These are phyloP conservation scores for Drosophila elegans DNA, from an alignment of 1,140 invertebrate species.

Conservation along the genomic window DNA sequence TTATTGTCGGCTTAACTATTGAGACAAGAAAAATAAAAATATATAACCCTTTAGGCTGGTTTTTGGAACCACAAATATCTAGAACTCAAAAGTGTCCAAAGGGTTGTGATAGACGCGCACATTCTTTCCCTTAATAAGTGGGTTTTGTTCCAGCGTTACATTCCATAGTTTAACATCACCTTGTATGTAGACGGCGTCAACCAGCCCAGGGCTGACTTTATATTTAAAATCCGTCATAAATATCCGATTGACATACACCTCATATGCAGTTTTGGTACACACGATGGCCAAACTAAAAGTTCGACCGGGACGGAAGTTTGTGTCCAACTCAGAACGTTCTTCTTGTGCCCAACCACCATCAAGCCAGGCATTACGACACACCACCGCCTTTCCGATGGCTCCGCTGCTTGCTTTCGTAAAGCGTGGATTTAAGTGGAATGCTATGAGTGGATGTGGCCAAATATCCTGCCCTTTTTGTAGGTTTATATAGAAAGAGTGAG, in stretches of 20 bases:
- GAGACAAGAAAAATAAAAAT: slow-evolving; percentile 15
- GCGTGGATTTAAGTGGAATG: slow-evolving; percentile 88
- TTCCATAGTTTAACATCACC: slow-evolving; percentile 85
- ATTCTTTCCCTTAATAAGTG: slow-evolving; percentile 55
- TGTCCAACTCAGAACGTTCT: slow-evolving; percentile 84
- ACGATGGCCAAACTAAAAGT: slow-evolving; percentile 84
- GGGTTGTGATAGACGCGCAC: slow-evolving; percentile 75
- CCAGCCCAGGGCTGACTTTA: slow-evolving; percentile 60
- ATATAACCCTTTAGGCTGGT: slow-evolving; percentile 1
- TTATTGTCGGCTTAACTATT: slow-evolving; percentile 65
- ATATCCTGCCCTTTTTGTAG: slow-evolving; percentile 87
- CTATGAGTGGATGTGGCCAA: slow-evolving; percentile 88
- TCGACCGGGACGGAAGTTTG: slow-evolving; percentile 85
- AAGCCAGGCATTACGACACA: slow-evolving; percentile 86
- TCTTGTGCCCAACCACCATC: slow-evolving; percentile 85
- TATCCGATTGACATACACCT: slow-evolving; percentile 85
- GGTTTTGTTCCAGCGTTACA: slow-evolving; percentile 68
- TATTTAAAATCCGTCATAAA: slow-evolving; percentile 85
- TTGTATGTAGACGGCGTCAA: slow-evolving; percentile 85
- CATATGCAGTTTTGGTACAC: slow-evolving; percentile 72
- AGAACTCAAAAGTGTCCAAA: slow-evolving; percentile 42
- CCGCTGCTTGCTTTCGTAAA: slow-evolving; percentile 85
- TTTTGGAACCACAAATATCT: slow-evolving; percentile 2
- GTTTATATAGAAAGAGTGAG: slow-evolving; percentile 89
- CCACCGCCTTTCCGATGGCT: slow-evolving; percentile 75